A percentile compares a stretch with the other conserved stretches of the same genome.
phyloP scores from a whole-genome alignment of 2,797 vertebrate genomes.

The Yasuhikotakia modesta region DNA sequence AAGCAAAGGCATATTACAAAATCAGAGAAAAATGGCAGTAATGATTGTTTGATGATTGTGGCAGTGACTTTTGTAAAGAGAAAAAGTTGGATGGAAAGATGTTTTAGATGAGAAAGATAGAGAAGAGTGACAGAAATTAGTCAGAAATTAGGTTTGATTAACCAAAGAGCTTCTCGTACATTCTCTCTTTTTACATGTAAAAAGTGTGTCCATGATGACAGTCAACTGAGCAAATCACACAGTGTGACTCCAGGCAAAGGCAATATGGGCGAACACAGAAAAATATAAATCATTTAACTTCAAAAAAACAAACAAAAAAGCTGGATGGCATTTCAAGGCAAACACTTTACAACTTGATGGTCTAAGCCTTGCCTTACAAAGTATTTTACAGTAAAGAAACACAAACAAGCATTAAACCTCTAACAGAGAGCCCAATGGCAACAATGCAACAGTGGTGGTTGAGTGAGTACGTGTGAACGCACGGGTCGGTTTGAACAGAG shows the following conservation, averaged over 20 bases:
- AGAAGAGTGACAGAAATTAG: too few relatives aligned
- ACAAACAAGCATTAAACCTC: conserved; percentile 38
- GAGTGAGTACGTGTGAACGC: conserved; percentile 44
- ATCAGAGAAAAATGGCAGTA: conserved; percentile 35
- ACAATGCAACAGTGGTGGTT: conserved; percentile 54
- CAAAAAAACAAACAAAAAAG: conserved; percentile 20
- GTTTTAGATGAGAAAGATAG: conserved; percentile 13
- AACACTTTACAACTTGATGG: conserved; percentile 43
- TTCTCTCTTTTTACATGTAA: conserved; percentile 36
- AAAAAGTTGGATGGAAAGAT: conserved; percentile 21
- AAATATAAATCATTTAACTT: too few relatives aligned
- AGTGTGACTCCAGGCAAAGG: conserved; percentile 50
- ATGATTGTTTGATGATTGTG: conserved; percentile 4
- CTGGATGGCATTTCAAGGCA: conserved; percentile 51
- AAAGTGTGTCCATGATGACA: neutral
- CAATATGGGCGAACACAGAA: too few relatives aligned
- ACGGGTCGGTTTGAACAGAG: conserved; percentile 40
- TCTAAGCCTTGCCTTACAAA: conserved; percentile 36
- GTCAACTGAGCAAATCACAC: conserved; percentile 6
- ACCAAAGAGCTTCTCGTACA: conserved; percentile 33
- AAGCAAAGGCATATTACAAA: conserved; percentile 39
- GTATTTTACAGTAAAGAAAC: conserved; percentile 39
- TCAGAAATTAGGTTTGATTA: too few relatives aligned
- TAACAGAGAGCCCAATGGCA: conserved; percentile 32
- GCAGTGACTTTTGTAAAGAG: neutral